A percentile compares a stretch with the other conserved stretches of the same genome.
Evolutionary conservation across 2,797 vertebrate genomes (phyloP).

Genomic region (Esox masquinongy): DNA sequence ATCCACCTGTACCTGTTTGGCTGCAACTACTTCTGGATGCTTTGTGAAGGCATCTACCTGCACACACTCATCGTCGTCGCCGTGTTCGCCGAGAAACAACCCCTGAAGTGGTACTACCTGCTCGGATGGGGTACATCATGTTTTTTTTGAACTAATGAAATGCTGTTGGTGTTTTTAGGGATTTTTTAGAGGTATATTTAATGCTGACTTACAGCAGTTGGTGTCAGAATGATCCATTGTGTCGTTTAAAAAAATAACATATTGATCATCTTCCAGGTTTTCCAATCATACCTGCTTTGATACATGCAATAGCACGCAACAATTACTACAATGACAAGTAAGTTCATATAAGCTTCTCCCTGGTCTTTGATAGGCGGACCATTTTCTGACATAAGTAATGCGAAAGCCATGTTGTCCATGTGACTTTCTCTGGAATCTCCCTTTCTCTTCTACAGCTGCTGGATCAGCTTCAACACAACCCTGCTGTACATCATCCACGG

Average conservation of each 20-base stretch:
- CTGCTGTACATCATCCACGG: constrained; percentile 96
- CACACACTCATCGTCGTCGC: constrained; percentile 98
- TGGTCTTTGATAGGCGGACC: background rate
- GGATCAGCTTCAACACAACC: constrained; percentile 91
- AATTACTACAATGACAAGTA: constrained; percentile 97
- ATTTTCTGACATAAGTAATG: background rate
- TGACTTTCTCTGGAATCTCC: background rate
- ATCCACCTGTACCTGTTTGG: constrained; percentile 91
- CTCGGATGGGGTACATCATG: constrained; percentile 90
- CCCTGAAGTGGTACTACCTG: constrained; percentile 95
- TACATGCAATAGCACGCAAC: constrained; percentile 86
- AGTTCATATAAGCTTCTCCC: constrained; percentile 25
- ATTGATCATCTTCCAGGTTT: constrained; percentile 78
- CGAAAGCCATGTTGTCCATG: background rate
- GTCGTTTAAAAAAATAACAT: background rate
- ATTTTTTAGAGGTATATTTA: no score
- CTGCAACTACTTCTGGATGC: constrained; percentile 99
- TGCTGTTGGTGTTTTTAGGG: no score
- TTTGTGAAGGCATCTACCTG: constrained; percentile 97
- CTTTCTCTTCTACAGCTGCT: constrained; percentile 78
- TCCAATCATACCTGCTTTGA: constrained; percentile 88
- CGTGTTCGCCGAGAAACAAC: constrained; percentile 95
- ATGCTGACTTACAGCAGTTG: background rate
- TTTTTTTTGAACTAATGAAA: background rate
- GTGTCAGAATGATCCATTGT: background rate